Percentiles rank a stretch among this genome's conserved stretches.
phyloP scores from a whole-genome alignment of 30 jellyfish, hydroid and myxozoan species.

The Cassiopea xamachana region DNA sequence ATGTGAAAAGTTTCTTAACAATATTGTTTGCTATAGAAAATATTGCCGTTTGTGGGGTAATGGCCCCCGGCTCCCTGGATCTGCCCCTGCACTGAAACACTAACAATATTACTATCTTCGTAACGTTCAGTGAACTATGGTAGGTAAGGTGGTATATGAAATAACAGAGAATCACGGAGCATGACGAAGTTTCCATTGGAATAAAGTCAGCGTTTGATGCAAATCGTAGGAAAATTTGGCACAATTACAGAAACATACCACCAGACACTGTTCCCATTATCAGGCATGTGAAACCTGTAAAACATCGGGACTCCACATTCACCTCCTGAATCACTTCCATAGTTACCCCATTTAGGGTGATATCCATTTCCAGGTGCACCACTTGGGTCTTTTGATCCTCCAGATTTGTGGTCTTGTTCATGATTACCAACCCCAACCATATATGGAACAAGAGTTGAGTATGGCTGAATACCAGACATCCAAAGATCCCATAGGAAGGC shows the following conservation, averaged over 20 bases:
- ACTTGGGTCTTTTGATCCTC: conserved; percentile 94
- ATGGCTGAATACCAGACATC: conserved; percentile 77
- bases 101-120: too few relatives aligned
- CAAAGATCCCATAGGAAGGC: conserved; percentile 93
- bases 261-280: conserved; percentile 85
- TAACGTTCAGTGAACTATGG: too few relatives aligned
- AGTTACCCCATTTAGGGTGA: conserved; percentile 91
- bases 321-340: conserved; percentile 89
- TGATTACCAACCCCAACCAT: conserved; percentile 95
- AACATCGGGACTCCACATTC: conserved; percentile 97
- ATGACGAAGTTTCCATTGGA: too few relatives aligned
- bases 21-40: too few relatives aligned
- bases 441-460: conserved; percentile 85
- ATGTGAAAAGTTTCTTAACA: too few relatives aligned
- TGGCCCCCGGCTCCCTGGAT: too few relatives aligned
- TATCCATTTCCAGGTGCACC: conserved; percentile 87
- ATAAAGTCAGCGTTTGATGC: too few relatives aligned
- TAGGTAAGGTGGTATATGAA: too few relatives aligned
- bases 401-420: conserved; percentile 87
- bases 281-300: conserved; percentile 93
- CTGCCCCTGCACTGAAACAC: too few relatives aligned
- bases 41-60: too few relatives aligned
- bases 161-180: too few relatives aligned
- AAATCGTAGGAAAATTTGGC: too few relatives aligned
- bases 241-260: conserved; percentile 61